A percentile compares a stretch with the other conserved stretches of the same genome.
These are phyloP conservation scores for Oxyruncus cristatus DNA, from an alignment of 2,113 vertebrate species.

Conservation along the genomic window DNA sequence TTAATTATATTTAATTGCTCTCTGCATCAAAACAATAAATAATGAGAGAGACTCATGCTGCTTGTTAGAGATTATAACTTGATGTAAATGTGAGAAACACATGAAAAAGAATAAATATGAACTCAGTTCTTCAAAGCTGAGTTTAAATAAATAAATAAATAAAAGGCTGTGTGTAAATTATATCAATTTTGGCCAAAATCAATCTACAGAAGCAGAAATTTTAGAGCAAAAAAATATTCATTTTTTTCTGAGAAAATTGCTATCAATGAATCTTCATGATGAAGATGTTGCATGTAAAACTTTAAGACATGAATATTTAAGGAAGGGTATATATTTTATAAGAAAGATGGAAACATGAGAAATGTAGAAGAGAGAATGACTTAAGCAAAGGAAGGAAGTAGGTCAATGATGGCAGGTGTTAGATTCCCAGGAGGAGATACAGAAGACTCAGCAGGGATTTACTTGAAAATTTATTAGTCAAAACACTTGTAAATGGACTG, in stretches of 20 bases:
- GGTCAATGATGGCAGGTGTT: neutral
- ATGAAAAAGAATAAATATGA: slow-evolving; percentile 22
- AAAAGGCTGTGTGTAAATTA: neutral
- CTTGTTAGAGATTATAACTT: slow-evolving; percentile 63
- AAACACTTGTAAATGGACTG: neutral
- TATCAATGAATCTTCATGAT: neutral
- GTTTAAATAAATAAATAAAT: neutral
- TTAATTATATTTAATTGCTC: slow-evolving; percentile 81
- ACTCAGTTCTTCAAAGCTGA: neutral
- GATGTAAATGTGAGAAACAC: slow-evolving; percentile 45
- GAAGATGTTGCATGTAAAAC: neutral
- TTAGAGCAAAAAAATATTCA: neutral
- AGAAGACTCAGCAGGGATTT: neutral
- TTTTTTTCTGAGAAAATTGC: neutral
- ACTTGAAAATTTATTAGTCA: neutral
- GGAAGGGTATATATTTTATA: neutral
- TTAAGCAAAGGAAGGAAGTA: neutral
- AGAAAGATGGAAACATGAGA: neutral
- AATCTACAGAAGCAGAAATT: neutral
- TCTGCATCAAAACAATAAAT: slow-evolving; percentile 79
- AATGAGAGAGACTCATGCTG: slow-evolving; percentile 58
- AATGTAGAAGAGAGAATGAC: neutral
- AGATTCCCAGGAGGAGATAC: neutral
- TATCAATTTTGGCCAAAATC: neutral
- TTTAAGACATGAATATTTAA: neutral